Base-by-base conservation (phyloP, 53 echinoderm and acorn worm genomes). In the Temnopleurus reevesii region DNA sequence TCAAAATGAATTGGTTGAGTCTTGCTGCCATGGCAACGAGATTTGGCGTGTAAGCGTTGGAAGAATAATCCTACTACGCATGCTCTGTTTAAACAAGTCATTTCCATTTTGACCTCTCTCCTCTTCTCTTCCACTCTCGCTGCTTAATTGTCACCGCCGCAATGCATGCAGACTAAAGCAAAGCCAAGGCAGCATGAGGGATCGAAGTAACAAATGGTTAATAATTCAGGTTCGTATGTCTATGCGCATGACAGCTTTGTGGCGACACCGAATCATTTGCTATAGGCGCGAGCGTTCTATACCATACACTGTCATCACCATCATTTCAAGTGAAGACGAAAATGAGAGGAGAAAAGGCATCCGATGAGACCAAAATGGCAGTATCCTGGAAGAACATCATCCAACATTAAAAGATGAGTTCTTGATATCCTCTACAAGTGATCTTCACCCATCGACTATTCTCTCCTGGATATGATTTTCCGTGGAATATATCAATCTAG, bases 1-100 rank as follows among this genome's bases (percentile, higher is more conserved):
- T 60, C 85, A 45, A 85, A 85, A 85, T 85, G 85, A 85, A 85
- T 66, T 66, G 71, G 88, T 66, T 53, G 88, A 87, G 88, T 66
- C 71, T 66, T 38, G 88, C 49, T 66, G 65, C 23, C 71, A 87
- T 87, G 88, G 71, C 88, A 87, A 87, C 88, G 46, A 45, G 49
- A 51, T 66, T 47, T 33, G 71, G 66, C 65, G 65, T 66, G 66
- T 66, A 87, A 86, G 66, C 88, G 71, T 30, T 31, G 53, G 49
- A 35, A 36, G 71, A 36, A 66, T 64, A 19, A 8, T 7, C 34
- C 66, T 19, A 66, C 46, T 49, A 54, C 88, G 88, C 88, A 87
- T 87, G 88, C 88, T 64, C 71, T 53, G 71, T 66, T 87, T 34
- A 33, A 63, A 87, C 51, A 47, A 49, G 66, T 64, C 65, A 64